Conservation (phyloP, 2,888 invertebrate species). For the Oconnorella tubifera region DNA sequence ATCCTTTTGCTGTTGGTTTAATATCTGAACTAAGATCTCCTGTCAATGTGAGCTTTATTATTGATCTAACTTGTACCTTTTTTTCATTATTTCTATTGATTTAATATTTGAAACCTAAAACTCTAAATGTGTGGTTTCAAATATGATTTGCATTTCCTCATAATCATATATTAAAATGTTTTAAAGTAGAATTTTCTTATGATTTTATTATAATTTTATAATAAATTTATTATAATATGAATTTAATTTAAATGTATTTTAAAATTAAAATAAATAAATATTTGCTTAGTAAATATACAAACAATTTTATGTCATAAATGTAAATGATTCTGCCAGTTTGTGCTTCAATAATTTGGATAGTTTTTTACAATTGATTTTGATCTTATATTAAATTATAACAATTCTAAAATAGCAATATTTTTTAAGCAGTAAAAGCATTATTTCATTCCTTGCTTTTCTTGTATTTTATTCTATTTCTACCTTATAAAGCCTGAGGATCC, state of each 20-base stretch:
- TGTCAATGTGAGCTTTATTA: constrained; percentile 19
- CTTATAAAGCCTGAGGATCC: constrained; percentile 23
- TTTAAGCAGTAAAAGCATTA: too few relatives aligned
- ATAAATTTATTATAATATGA: too few relatives aligned
- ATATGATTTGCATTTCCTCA: background rate
- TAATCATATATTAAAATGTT: background rate
- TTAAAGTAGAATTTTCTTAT: background rate
- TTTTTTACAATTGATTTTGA: background rate
- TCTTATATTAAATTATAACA: background rate
- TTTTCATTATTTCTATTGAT: background rate
- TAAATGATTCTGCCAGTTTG: background rate
- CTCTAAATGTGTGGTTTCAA: too few relatives aligned
- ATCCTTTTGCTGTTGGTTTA: constrained; percentile 24
- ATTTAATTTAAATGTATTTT: too few relatives aligned
- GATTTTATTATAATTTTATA: background rate
- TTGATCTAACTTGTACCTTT: background rate
- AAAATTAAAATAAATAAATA: too few relatives aligned
- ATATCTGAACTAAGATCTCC: constrained; percentile 22
- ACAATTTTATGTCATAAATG: too few relatives aligned
- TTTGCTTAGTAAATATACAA: too few relatives aligned
- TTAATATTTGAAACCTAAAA: background rate
- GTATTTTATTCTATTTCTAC: background rate
- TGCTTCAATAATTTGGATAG: background rate
- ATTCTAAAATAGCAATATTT: too few relatives aligned
- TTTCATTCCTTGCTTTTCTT: background rate